phyloP scores from a whole-genome alignment of 2,113 vertebrate genomes.

The Hucho hucho region DNA sequence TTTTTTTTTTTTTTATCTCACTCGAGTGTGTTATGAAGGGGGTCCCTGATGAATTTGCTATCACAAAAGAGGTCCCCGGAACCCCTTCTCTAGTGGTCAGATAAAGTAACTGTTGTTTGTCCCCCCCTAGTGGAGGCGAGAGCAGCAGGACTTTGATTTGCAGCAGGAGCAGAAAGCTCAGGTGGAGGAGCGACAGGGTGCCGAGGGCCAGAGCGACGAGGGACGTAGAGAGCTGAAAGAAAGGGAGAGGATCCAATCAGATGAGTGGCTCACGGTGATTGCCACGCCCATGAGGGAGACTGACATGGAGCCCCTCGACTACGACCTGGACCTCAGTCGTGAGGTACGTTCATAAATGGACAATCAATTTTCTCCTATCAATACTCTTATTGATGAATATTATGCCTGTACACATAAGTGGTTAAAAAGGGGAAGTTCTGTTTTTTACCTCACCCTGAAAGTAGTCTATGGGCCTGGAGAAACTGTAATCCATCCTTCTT shows the following conservation, averaged over 20 bases:
- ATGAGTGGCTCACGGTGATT: conserved; percentile 77
- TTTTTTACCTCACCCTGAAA: not conserved
- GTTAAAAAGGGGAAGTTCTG: too few relatives aligned
- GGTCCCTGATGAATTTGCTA: too few relatives aligned
- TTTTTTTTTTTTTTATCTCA: too few relatives aligned
- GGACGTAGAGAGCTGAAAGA: conserved; percentile 53
- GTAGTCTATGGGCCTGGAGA: not conserved
- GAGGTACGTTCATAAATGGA: conserved; percentile 75
- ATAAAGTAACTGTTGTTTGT: conserved; percentile 48
- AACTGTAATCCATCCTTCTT: too few relatives aligned
- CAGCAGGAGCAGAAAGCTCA: conserved; percentile 66
- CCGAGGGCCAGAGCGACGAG: conserved; percentile 65
- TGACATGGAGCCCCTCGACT: conserved; percentile 88
- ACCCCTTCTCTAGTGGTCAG: too few relatives aligned
- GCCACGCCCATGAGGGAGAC: conserved; percentile 71
- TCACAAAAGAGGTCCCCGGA: too few relatives aligned
- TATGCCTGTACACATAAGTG: too few relatives aligned
- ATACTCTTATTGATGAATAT: too few relatives aligned
- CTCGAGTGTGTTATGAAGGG: too few relatives aligned
- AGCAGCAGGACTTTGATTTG: conserved; percentile 84
- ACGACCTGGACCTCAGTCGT: conserved; percentile 87
- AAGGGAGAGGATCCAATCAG: conserved; percentile 37
- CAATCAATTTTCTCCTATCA: too few relatives aligned
- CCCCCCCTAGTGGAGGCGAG: conserved; percentile 77
- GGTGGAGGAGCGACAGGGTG: conserved; percentile 54